Conservation (phyloP, 2,888 invertebrate species). For the Lasioglossum malachurum region DNA sequence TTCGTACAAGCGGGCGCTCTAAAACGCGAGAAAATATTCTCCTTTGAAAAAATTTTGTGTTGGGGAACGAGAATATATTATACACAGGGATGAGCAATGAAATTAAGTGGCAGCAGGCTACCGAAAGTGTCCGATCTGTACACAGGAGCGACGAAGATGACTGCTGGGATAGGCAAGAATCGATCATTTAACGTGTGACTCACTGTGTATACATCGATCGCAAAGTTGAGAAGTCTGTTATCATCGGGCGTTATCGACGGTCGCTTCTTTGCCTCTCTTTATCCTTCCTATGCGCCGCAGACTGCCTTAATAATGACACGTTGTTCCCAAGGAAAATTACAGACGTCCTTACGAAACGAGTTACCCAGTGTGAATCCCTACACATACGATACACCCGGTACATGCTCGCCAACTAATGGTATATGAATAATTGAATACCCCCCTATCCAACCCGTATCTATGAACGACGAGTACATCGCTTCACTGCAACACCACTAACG, state of each 20-base stretch:
- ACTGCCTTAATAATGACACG: slow-evolving; percentile 58
- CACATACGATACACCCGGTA: slow-evolving; percentile 64
- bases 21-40: too few species aligned
- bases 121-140: slow-evolving; percentile 4
- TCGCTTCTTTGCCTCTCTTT: slow-evolving; percentile 34
- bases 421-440: slow-evolving; percentile 77
- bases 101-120: too few species aligned
- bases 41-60: too few species aligned
- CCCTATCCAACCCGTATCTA: slow-evolving; percentile 71
- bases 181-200: slow-evolving; percentile 80
- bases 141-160: slow-evolving; percentile 41
- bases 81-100: too few species aligned
- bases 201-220: slow-evolving; percentile 71
- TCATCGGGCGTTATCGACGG: slow-evolving; percentile 67
- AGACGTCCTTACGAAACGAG: slow-evolving; percentile 54
- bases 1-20: too few species aligned
- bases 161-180: slow-evolving; percentile 69
- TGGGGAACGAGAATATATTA: too few species aligned
- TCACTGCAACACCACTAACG: slow-evolving; percentile 59
- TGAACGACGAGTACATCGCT: slow-evolving; percentile 62
- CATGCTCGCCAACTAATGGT: slow-evolving; percentile 71
- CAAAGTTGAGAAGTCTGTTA: slow-evolving; percentile 56
- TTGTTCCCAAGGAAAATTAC: slow-evolving; percentile 61
- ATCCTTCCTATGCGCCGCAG: slow-evolving; percentile 10
- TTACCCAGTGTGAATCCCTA: slow-evolving; percentile 48